phyloP scores from a whole-genome alignment of 2,888 invertebrate species.

The Cosmorhoe ocellata region DNA sequence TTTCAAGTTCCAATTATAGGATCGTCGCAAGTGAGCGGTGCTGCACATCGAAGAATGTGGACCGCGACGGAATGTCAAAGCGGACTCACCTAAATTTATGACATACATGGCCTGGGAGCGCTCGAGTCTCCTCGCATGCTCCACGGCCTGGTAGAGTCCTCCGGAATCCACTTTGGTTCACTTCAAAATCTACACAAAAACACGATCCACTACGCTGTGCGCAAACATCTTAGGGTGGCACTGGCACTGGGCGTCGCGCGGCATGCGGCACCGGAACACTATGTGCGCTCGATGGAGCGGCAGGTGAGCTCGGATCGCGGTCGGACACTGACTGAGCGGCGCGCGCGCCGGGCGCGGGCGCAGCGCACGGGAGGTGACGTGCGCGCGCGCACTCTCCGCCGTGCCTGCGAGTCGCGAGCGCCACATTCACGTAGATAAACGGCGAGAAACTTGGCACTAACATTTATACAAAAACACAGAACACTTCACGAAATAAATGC shows the following conservation, averaged over 20 bases:
- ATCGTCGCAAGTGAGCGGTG: slow-evolving; percentile 43
- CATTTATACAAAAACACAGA: slow-evolving; percentile 39
- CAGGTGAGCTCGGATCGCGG: slow-evolving; percentile 63
- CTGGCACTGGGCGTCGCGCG: slow-evolving; percentile 59
- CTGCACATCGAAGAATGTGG: slow-evolving; percentile 56
- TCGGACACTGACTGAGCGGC: slow-evolving; percentile 58
- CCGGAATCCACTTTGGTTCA: slow-evolving; percentile 80
- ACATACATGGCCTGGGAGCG: slow-evolving; percentile 82
- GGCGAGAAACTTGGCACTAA: slow-evolving; percentile 58
- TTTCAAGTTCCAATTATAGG: slow-evolving; percentile 72
- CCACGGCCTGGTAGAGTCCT: slow-evolving; percentile 77
- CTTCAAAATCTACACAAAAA: slow-evolving; percentile 69
- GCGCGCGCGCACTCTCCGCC: slow-evolving; percentile 26
- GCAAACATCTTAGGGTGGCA: slow-evolving; percentile 73
- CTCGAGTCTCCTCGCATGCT: slow-evolving; percentile 78
- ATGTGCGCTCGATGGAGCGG: slow-evolving; percentile 50
- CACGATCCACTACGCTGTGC: slow-evolving; percentile 67
- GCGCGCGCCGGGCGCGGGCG: slow-evolving; percentile 21
- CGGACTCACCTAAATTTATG: slow-evolving; percentile 82
- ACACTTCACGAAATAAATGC: slow-evolving; percentile 44
- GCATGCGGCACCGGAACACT: slow-evolving; percentile 55
- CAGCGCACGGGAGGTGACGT: slow-evolving; percentile 30
- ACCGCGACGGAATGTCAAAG: slow-evolving; percentile 55
- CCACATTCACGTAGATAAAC: slow-evolving; percentile 40
- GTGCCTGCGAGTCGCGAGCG: slow-evolving; percentile 39